phyloP scores from a whole-genome alignment of 2,113 vertebrate genomes.

The Penelope pileata region DNA sequence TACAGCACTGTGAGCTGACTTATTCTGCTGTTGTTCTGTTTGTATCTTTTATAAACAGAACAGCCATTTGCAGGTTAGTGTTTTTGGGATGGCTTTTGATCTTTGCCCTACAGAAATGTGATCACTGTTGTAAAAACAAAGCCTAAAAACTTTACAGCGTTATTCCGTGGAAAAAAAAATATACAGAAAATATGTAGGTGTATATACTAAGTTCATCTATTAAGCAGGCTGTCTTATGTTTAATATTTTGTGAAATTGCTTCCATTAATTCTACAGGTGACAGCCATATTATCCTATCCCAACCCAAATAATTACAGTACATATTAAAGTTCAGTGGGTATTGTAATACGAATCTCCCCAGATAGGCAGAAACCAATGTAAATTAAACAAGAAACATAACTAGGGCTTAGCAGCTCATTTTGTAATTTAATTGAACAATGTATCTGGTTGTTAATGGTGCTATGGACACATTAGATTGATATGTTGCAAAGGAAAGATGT shows the following conservation, averaged over 20 bases:
- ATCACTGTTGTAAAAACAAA: not conserved
- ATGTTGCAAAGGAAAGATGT: constrained; percentile 79
- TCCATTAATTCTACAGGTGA: constrained; percentile 90
- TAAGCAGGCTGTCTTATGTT: constrained; percentile 75
- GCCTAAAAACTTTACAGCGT: not conserved
- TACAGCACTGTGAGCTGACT: not conserved
- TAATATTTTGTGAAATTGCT: constrained; percentile 94
- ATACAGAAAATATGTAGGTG: not conserved
- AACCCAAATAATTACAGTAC: constrained; percentile 85
- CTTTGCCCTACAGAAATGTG: not conserved
- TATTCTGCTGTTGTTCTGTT: not conserved
- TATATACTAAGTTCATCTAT: constrained; percentile 5
- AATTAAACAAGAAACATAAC: constrained; percentile 89
- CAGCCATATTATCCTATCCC: constrained; percentile 89
- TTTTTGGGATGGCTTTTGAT: not conserved
- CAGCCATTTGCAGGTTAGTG: not conserved
- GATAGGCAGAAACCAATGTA: constrained; percentile 82
- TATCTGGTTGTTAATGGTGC: constrained; percentile 89
- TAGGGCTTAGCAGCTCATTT: constrained; percentile 80
- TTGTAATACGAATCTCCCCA: constrained; percentile 80
- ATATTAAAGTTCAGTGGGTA: constrained; percentile 80
- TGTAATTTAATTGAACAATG: constrained; percentile 93
- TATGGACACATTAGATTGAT: constrained; percentile 88
- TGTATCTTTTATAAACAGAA: not conserved
- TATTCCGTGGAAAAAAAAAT: not conserved